Percentiles rank a stretch among this genome's conserved stretches.
phyloP scores from a whole-genome alignment of 1,140 invertebrate genomes.

The Chironomus striatipennis region DNA sequence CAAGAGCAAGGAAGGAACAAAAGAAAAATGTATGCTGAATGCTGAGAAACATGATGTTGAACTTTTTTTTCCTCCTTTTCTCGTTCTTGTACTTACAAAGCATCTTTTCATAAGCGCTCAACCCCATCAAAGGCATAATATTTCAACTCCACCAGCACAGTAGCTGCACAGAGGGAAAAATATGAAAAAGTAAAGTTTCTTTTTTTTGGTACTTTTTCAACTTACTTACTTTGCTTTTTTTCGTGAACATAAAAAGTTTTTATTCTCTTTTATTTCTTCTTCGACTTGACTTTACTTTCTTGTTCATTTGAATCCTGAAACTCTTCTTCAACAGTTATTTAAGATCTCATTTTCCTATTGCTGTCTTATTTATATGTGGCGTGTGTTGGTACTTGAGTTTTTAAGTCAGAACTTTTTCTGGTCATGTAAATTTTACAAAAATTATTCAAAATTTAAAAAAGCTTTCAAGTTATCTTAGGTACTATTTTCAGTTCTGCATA shows the following conservation, averaged over 20 bases:
- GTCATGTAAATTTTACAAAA: no score
- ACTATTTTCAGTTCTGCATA: no score
- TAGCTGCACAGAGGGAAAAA: not conserved
- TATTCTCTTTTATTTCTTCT: no score
- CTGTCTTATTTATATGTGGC: not conserved
- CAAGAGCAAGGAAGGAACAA: not conserved
- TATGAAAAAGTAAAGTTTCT: not conserved
- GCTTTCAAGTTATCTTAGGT: no score
- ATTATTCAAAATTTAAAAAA: no score
- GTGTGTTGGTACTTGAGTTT: not conserved
- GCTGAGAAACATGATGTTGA: not conserved
- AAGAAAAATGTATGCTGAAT: no score
- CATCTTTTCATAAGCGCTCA: not conserved
- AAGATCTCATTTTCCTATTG: not conserved
- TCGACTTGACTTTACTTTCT: not conserved
- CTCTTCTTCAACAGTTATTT: not conserved
- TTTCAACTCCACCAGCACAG: slow-evolving; percentile 3
- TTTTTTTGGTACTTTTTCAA: not conserved
- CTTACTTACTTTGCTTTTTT: not conserved
- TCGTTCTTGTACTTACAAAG: not conserved
- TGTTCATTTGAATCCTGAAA: not conserved
- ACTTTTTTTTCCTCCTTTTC: not conserved
- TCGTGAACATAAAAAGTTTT: no score
- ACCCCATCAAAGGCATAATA: slow-evolving; percentile 12
- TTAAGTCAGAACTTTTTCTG: no score